Evolutionary conservation across 1,140 invertebrate genomes (phyloP).

Genomic region (Achatina immaculata): DNA sequence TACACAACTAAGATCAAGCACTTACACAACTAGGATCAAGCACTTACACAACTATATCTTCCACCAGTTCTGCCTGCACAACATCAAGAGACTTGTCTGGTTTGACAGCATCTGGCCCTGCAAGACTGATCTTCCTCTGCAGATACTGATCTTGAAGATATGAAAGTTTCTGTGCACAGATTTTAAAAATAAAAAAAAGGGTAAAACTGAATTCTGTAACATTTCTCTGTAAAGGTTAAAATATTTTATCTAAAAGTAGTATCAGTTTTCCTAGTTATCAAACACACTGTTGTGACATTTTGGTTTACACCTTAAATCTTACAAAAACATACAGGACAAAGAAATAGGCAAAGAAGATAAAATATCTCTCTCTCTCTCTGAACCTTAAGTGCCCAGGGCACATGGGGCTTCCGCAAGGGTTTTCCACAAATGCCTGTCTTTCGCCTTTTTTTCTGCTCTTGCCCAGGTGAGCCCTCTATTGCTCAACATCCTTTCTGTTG

Average conservation of each 20-base stretch:
- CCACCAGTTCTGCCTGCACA: constrained; percentile 35
- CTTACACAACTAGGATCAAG: neutral
- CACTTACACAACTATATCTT: constrained; percentile 38
- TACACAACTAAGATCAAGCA: neutral
- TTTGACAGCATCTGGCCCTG: constrained; percentile 33
- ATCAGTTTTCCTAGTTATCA: neutral
- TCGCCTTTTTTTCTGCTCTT: no score
- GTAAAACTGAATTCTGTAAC: neutral
- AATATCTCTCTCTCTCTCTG: no score
- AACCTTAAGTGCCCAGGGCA: no score
- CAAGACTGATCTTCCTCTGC: constrained; percentile 37
- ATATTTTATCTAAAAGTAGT: neutral
- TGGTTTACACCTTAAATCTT: no score
- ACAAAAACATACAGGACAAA: no score
- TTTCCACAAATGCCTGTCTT: no score
- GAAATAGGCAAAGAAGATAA: no score
- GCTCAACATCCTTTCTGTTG: no score
- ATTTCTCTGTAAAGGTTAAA: neutral
- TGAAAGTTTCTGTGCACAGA: constrained; percentile 34
- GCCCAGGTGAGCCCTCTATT: no score
- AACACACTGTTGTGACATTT: neutral
- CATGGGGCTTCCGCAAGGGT: no score
- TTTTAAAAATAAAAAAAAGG: neutral
- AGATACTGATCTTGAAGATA: constrained; percentile 45
- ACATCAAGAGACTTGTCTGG: constrained; percentile 43